Conservation (phyloP, 2,113 vertebrate genomes). For the Clupea harengus region DNA sequence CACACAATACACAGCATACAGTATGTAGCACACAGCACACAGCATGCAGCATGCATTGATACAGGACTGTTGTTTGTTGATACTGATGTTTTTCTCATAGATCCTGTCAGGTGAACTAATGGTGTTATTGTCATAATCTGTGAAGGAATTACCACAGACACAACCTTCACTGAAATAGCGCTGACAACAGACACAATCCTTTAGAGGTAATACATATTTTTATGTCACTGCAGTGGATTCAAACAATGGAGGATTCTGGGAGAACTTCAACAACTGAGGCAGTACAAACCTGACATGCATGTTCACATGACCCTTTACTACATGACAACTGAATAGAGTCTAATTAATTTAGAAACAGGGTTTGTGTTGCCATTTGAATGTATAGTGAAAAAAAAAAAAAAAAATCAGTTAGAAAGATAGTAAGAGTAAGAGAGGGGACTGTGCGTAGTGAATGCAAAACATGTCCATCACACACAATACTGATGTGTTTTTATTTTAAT, state of each 20-base stretch:
- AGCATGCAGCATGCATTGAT: neutral
- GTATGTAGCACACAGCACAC: too few relatives aligned
- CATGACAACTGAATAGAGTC: too few relatives aligned
- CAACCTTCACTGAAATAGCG: neutral
- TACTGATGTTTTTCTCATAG: conserved; percentile 8
- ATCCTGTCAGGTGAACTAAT: neutral
- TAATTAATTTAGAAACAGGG: neutral
- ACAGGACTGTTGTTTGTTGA: neutral
- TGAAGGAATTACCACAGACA: neutral
- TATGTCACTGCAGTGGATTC: too few relatives aligned
- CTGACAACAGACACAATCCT: neutral
- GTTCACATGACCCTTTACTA: too few relatives aligned
- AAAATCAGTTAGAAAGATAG: neutral
- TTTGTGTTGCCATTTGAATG: neutral
- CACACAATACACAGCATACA: too few relatives aligned
- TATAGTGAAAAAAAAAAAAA: too few relatives aligned
- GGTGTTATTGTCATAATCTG: neutral
- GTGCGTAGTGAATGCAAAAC: neutral
- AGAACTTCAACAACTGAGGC: too few relatives aligned
- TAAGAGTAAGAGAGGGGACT: neutral
- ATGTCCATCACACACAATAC: neutral
- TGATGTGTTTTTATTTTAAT: neutral
- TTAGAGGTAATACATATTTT: too few relatives aligned
- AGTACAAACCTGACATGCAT: too few relatives aligned
- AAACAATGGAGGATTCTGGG: too few relatives aligned